Evolutionary conservation across 64 coral and sea anemone genomes (phyloP).

Genomic region (Acropora tenuis): DNA sequence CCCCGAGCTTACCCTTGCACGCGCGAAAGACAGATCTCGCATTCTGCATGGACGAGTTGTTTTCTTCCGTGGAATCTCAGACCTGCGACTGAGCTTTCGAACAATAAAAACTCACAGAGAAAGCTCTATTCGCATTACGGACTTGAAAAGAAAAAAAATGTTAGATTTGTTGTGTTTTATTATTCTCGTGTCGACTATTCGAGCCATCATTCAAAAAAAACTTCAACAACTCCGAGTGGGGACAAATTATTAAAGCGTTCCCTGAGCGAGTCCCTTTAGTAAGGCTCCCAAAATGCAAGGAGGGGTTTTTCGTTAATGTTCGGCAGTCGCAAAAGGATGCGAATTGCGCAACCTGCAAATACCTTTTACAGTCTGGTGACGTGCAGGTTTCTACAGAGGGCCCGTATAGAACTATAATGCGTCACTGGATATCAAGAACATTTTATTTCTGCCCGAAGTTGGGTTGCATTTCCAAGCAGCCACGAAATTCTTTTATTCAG

Average conservation of each 20-base stretch:
- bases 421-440: neutral
- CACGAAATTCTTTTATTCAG: no score
- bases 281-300: no score
- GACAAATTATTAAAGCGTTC: no score
- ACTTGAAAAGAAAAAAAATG: conserved; percentile 21
- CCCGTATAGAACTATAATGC: neutral
- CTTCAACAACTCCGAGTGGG: no score
- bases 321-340: neutral
- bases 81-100: conserved; percentile 31
- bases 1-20: conserved; percentile 28
- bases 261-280: no score
- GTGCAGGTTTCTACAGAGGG: neutral
- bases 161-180: conserved; percentile 34
- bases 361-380: neutral
- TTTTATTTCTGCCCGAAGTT: no score
- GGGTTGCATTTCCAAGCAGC: no score
- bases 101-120: conserved; percentile 33
- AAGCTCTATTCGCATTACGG: conserved; percentile 12
- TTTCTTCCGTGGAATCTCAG: conserved; percentile 30
- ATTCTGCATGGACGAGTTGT: conserved; percentile 32
- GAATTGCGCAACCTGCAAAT: neutral
- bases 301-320: neutral
- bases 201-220: conserved; percentile 6
- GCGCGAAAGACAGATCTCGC: conserved; percentile 28
- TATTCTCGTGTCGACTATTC: conserved; percentile 31